These are phyloP conservation scores for Platyscelio sp. DNA, from an alignment of 2,888 invertebrate species.

Conservation along the genomic window DNA sequence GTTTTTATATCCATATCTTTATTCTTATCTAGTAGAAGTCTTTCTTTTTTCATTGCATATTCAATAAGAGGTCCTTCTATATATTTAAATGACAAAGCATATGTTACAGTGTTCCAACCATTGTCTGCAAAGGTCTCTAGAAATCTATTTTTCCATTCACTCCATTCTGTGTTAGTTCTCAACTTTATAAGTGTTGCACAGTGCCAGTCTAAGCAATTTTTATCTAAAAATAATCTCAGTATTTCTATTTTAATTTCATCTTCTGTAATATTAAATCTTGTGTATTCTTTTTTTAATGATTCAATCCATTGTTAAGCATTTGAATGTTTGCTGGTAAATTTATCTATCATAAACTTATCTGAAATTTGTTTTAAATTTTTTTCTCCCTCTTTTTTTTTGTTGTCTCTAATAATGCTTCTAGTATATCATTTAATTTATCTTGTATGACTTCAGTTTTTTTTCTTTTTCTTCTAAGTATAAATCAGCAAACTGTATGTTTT, in stretches of 20 bases:
- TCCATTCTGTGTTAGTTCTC: conserved; percentile 72
- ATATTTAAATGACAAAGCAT: conserved; percentile 74
- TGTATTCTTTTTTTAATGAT: conserved; percentile 72
- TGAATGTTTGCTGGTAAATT: conserved; percentile 65
- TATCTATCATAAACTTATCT: conserved; percentile 71
- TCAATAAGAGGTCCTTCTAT: conserved; percentile 74
- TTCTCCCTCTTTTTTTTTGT: conserved; percentile 63
- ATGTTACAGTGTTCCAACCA: conserved; percentile 74
- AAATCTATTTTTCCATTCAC: conserved; percentile 75
- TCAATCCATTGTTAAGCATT: conserved; percentile 73
- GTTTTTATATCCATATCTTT: conserved; percentile 58
- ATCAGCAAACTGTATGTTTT: conserved; percentile 70
- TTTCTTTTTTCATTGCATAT: conserved; percentile 70
- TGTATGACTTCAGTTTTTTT: background rate
- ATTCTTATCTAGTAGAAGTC: conserved; percentile 64
- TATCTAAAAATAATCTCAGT: conserved; percentile 69
- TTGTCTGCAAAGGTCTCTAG: conserved; percentile 73
- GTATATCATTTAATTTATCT: conserved; percentile 15
- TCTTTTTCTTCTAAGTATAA: conserved; percentile 65
- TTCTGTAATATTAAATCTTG: conserved; percentile 66
- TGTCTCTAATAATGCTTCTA: conserved; percentile 50
- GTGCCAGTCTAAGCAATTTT: conserved; percentile 72
- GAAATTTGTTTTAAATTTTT: conserved; percentile 67
- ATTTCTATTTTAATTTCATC: conserved; percentile 70
- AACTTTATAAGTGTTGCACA: conserved; percentile 68